Conservation (phyloP, 2,888 invertebrate genomes). For the Netelia fuscicornis region DNA sequence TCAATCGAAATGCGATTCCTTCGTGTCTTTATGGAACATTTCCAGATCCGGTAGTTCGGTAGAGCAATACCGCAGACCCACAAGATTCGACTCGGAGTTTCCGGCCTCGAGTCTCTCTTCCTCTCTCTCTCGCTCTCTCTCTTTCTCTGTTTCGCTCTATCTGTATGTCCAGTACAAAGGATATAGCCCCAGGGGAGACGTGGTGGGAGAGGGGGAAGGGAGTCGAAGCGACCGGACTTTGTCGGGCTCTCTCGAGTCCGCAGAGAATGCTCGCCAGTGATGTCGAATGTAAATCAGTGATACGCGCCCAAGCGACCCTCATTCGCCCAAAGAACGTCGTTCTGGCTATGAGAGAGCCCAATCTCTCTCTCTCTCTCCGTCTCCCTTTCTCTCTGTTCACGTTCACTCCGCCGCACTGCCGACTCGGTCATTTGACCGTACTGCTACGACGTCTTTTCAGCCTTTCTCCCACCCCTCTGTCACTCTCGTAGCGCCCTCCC, state of each 20-base stretch:
- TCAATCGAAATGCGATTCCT: slow-evolving; percentile 67
- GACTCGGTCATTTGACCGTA: slow-evolving; percentile 69
- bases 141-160: slow-evolving; percentile 27
- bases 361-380: slow-evolving; percentile 25
- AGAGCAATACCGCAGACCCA: slow-evolving; percentile 68
- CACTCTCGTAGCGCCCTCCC: slow-evolving; percentile 42
- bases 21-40: slow-evolving; percentile 70
- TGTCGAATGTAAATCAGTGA: slow-evolving; percentile 74
- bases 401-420: slow-evolving; percentile 59
- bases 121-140: slow-evolving; percentile 16
- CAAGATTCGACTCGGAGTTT: slow-evolving; percentile 66
- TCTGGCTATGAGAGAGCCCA: slow-evolving; percentile 57
- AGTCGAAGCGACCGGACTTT: slow-evolving; percentile 56
- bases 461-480: slow-evolving; percentile 17
- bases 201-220: not conserved
- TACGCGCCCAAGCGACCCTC: slow-evolving; percentile 70
- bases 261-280: slow-evolving; percentile 58
- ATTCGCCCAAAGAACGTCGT: slow-evolving; percentile 67
- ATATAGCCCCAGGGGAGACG: slow-evolving; percentile 55
- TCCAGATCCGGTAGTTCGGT: slow-evolving; percentile 66
- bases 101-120: slow-evolving; percentile 49
- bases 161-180: slow-evolving; percentile 61
- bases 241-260: slow-evolving; percentile 52
- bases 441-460: slow-evolving; percentile 59
- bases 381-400: slow-evolving; percentile 39